phyloP scores from a whole-genome alignment of 2,113 vertebrate species.

The Serinus canaria region DNA sequence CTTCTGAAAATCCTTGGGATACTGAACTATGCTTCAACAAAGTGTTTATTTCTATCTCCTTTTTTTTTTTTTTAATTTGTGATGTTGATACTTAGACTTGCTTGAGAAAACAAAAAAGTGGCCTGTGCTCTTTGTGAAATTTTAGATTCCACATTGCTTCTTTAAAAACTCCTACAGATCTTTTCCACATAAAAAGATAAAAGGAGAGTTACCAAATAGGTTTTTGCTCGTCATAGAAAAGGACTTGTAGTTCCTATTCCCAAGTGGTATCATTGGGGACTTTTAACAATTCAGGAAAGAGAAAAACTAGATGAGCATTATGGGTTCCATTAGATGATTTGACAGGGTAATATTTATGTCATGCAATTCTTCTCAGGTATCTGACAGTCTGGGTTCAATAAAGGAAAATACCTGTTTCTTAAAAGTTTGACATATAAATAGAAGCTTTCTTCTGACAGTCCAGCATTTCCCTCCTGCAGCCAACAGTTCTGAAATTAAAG shows the following conservation, averaged over 20 bases:
- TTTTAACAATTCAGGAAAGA: not conserved
- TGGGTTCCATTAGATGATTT: not conserved
- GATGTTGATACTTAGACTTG: not conserved
- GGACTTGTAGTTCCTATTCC: not conserved
- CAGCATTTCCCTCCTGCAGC: not conserved
- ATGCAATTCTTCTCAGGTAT: not conserved
- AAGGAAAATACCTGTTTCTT: not conserved
- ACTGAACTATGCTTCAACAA: not conserved
- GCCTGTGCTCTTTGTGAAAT: not conserved
- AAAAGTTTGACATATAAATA: not conserved
- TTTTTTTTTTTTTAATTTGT: not conserved
- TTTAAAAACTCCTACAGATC: not conserved
- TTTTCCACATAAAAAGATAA: not conserved
- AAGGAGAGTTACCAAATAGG: not conserved
- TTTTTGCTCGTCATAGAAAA: not conserved
- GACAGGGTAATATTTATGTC: constrained; percentile 24
- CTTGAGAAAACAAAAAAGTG: not conserved
- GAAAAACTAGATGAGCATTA: not conserved
- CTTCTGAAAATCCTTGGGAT: not conserved
- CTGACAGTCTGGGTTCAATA: not conserved
- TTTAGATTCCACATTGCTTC: not conserved
- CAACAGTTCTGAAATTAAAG: not conserved
- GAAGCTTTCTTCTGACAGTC: not conserved
- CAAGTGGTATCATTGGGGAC: not conserved
- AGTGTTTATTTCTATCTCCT: not conserved